Base-by-base conservation (phyloP, 1,140 invertebrate genomes). In the Trigoniulus corallinus region DNA sequence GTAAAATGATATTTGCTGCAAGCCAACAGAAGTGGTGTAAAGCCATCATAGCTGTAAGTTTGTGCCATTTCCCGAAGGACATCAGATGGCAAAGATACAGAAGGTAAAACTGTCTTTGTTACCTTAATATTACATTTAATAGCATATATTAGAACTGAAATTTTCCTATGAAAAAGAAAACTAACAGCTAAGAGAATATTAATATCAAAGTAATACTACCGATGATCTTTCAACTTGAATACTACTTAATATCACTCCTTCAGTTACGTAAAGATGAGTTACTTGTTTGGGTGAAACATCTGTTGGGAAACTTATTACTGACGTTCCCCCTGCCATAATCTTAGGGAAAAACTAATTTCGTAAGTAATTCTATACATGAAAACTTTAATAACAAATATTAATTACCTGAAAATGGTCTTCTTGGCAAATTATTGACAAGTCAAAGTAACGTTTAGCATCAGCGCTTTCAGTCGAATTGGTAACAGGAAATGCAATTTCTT, bases 11-110 rank as follows among this genome's bases (percentile, higher is more conserved):
- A 63, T 18, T 53, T 51, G 41, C 57, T 53, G 46, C 64, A 61
- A 21, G 67, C 64, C 42, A 59, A 50, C 1, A 67, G 52, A 7
- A 68, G 50, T 20, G 67, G 65, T 2, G 65, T 68, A 47, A 61
- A 64, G 22, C 67, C 65, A 42, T 62, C 51, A 46, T 66, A 53
- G 51, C 67, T 63, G 3, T 61, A 57, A 27, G 62, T 63, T 34
- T 60, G 59, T 1, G 60, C 61, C 64, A 68, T 64, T 34, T 62
- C 56, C 47, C 58, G 59, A 1, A 66, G 47, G 10, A 54, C 18
- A 20, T 57, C 52, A 24, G 50, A 52, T 39, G 56, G 54, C 10
- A 49, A 50, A 1, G 51, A 48, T 12, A 53, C 46, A 20, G 47
- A 25, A 25, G 43, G 37, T 13, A 43, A 48, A 42, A 47, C 47